Conservation (phyloP, 2,888 invertebrate genomes). For the Sylvicola cinctus region DNA sequence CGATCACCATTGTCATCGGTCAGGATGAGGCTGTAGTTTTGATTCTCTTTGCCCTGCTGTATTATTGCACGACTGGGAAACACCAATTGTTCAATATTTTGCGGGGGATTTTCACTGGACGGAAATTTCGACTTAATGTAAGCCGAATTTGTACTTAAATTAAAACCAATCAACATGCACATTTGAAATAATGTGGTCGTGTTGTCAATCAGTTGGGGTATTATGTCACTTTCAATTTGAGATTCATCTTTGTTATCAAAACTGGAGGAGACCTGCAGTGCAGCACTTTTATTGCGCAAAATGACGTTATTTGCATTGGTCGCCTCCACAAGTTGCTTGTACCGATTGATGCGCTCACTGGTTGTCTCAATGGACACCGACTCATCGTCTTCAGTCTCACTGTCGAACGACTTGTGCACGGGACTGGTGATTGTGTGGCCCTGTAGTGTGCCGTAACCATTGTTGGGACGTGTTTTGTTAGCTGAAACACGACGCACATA, state of each 20-base stretch:
- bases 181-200: constrained; percentile 34
- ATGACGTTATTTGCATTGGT: constrained; percentile 6
- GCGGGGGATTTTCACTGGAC: constrained; percentile 25
- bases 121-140: constrained; percentile 54
- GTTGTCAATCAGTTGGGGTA: too few species aligned
- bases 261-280: constrained; percentile 3
- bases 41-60: constrained; percentile 19
- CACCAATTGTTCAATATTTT: constrained; percentile 13
- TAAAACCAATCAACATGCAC: constrained; percentile 44
- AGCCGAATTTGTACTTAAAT: constrained; percentile 39
- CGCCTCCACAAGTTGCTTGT: constrained; percentile 10
- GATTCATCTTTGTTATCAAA: background rate
- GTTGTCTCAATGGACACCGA: constrained; percentile 6
- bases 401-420: background rate
- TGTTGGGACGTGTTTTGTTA: constrained; percentile 13
- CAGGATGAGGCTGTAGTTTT: constrained; percentile 53
- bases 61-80: constrained; percentile 12
- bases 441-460: constrained; percentile 11
- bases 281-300: constrained; percentile 6
- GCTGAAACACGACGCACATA: constrained; percentile 42
- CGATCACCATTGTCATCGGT: constrained; percentile 54
- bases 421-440: background rate
- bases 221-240: too few species aligned
- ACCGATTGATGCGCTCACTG: constrained; percentile 9
- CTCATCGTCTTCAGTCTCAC: background rate